phyloP scores from a whole-genome alignment of 2,113 vertebrate genomes.

The Amblyopsis rosae region DNA sequence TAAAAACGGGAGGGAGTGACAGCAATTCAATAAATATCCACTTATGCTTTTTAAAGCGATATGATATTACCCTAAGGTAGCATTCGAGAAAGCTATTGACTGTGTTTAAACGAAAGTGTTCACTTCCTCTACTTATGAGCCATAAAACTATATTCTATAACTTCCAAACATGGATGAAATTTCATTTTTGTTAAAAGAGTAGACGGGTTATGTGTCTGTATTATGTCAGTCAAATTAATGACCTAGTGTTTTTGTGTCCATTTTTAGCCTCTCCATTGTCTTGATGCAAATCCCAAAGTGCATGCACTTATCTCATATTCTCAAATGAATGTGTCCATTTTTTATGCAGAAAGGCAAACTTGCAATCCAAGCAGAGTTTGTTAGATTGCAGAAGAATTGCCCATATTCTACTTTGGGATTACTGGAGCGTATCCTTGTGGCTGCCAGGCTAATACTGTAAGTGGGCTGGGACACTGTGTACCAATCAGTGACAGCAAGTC shows the following conservation, averaged over 20 bases:
- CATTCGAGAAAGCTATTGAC: conserved; percentile 68
- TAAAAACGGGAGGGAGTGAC: conserved; percentile 48
- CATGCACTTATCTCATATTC: conserved; percentile 42
- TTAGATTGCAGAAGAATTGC: conserved; percentile 53
- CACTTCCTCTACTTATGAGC: conserved; percentile 45
- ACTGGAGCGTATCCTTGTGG: conserved; percentile 63
- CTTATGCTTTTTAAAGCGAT: conserved; percentile 64
- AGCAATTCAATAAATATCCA: conserved; percentile 69
- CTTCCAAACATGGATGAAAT: conserved; percentile 63
- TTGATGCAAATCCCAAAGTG: conserved; percentile 40
- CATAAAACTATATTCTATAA: conserved; percentile 51
- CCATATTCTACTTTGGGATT: conserved; percentile 55
- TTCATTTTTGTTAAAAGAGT: conserved; percentile 69
- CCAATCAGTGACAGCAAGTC: conserved; percentile 61
- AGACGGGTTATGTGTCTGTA: conserved; percentile 37
- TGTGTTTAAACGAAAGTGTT: conserved; percentile 63
- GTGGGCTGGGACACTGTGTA: conserved; percentile 62
- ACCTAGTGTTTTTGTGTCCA: conserved; percentile 35
- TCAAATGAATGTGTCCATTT: conserved; percentile 48
- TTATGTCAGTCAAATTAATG: conserved; percentile 63
- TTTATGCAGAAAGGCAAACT: conserved; percentile 34
- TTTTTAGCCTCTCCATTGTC: conserved; percentile 47
- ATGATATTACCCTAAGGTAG: conserved; percentile 61
- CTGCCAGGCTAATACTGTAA: conserved; percentile 57
- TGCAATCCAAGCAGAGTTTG: conserved; percentile 51